Evolutionary conservation across 1,140 invertebrate genomes (phyloP).

Genomic region (Trichomalopsis sarcophagae): DNA sequence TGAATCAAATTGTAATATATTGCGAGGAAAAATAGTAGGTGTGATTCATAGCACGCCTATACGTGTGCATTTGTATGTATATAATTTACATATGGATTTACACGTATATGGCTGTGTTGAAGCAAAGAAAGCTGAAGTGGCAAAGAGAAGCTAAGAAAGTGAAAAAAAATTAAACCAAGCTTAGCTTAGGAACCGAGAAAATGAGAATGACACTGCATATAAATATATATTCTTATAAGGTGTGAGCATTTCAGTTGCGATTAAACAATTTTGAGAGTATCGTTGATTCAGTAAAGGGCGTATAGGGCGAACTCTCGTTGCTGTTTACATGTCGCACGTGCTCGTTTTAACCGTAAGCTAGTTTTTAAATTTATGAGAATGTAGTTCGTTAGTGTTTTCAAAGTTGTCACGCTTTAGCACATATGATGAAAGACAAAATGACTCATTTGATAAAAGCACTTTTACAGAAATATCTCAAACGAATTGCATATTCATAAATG

Average conservation of each 20-base stretch:
- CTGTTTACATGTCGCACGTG: conserved; percentile 22
- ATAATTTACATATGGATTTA: conserved; percentile 32
- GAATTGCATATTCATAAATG: conserved; percentile 39
- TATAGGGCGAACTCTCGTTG: conserved; percentile 18
- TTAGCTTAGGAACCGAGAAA: conserved; percentile 48
- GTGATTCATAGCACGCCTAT: conserved; percentile 32
- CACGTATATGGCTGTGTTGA: conserved; percentile 37
- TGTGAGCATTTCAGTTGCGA: conserved; percentile 19
- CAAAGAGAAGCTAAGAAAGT: conserved; percentile 28
- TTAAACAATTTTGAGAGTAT: conserved; percentile 34
- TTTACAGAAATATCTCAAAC: background rate
- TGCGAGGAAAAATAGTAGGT: conserved; percentile 47
- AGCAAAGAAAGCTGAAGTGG: conserved; percentile 28
- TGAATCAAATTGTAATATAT: conserved; percentile 64
- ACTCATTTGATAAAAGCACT: conserved; percentile 15
- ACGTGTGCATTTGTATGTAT: conserved; percentile 47
- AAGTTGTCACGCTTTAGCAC: conserved; percentile 42
- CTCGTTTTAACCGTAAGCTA: conserved; percentile 43
- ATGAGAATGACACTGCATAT: conserved; percentile 50
- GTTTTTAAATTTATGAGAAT: conserved; percentile 42
- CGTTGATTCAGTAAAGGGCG: background rate
- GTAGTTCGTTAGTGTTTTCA: conserved; percentile 48
- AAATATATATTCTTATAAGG: conserved; percentile 51
- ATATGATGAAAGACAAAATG: conserved; percentile 32
- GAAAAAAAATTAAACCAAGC: conserved; percentile 33